Base-by-base conservation (phyloP, 2,888 invertebrate species). In the Drosophila subsilvestris region DNA sequence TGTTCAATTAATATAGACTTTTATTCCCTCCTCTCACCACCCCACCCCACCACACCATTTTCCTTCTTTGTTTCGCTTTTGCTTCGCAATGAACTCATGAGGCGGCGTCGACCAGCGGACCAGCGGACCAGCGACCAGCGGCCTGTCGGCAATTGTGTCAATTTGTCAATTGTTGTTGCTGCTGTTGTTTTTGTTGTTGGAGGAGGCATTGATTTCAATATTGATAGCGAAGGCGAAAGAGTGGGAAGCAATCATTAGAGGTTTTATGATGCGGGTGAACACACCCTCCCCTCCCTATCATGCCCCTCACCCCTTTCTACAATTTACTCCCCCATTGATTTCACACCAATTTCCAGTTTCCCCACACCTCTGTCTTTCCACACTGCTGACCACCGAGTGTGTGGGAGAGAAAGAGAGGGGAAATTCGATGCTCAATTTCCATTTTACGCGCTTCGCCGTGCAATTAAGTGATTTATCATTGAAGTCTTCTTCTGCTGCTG, bases 381-480 rank as follows among this genome's bases (percentile, higher is more conserved):
- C 37, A 14, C 14, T 37, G 37, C 37, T 37, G 37, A n/a, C n/a
- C 37, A 1, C 7, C 2, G 7, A n/a, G 14, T 37, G 37, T n/a
- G 37, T n/a, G 37, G n/a, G 37, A 37, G 37, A 14, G 37, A 14
- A 12, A 12, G 12, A 2, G 37, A 0, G 14, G 37, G 37, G 37
- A 37, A 37, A 37, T 37, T 37, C 88, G 78, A 83, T 80, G 89
- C 86, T 87, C 85, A 85, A 89, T 87, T 85, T 85, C 88, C 89
- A 88, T 87, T 87, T 83, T 88, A 80, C 85, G 83, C 86, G 85
- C 37, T 78, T 88, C 83, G 81, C 63, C 73, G 88, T 86, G 86
- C 89, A 85, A 85, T 85, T 85, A 85, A 85, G 89, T 89, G 89
- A 85, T 85, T 85, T 85, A 85, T 85, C 85, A 85, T 85, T 85